Evolutionary conservation across 2,797 vertebrate genomes (phyloP).

Genomic region (Siniperca undulata): DNA sequence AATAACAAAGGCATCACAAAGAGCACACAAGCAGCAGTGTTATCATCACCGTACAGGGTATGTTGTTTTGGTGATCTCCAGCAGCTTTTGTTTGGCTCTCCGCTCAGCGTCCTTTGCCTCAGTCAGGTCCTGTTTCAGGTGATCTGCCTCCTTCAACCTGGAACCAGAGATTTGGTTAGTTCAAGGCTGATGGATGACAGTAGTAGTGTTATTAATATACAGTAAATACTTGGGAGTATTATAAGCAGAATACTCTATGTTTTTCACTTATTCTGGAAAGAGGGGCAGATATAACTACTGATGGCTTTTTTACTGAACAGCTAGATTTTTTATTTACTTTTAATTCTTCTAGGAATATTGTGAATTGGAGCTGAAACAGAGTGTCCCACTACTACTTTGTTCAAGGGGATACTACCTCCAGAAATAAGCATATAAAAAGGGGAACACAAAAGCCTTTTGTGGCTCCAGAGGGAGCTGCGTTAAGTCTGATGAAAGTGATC

Average conservation of each 20-base stretch:
- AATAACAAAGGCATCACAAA: conserved; percentile 4
- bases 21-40: background rate
- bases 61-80: conserved; percentile 90
- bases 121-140: conserved; percentile 93
- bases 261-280: background rate
- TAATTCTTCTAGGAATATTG: background rate
- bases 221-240: background rate
- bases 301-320: background rate
- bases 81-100: conserved; percentile 91
- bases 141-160: conserved; percentile 94
- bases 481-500: too few relatives aligned
- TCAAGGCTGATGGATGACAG: conserved; percentile 2
- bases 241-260: background rate
- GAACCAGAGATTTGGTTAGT: conserved; percentile 35
- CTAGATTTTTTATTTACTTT: background rate
- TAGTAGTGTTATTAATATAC: background rate
- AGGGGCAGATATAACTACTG: background rate
- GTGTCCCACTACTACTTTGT: background rate
- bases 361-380: background rate
- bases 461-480: too few relatives aligned
- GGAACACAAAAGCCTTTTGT: too few relatives aligned
- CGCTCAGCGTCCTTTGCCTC: conserved; percentile 93
- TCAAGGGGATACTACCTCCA: too few relatives aligned
- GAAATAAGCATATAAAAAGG: too few relatives aligned
- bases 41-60: conserved; percentile 80